Evolutionary conservation across 2,797 vertebrate species (phyloP), one percentile per base, ranked within the genome.

Genomic region (Smutsia gigantea): DNA sequence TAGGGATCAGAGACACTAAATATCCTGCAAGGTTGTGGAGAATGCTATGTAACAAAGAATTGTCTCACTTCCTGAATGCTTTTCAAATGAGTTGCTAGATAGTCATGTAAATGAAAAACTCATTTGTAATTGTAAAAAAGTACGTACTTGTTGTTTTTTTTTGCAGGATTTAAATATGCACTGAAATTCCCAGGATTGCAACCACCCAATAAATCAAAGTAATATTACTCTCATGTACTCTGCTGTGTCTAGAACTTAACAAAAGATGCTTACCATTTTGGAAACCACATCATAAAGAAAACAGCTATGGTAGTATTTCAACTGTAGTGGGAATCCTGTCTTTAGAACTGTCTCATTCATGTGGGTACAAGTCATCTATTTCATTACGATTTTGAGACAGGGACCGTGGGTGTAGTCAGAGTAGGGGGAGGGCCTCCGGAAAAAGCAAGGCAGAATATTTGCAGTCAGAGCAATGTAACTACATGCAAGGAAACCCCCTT

Each of bases 301-400:
- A 37, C 7, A 64, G 17, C 74, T 12, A 21, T 77, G 37, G 55
- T 14, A 57, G 51, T 53, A 63, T 71, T 92, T 69, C 46, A 92
- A 34, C 53, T 42, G 21, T 46, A 64, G 31, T 57, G 34, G 42
- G 6, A 57, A n/a, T 19, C 8, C 7, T 69, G 7, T 15, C 39
- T 75, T 86, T 89, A 59, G 42, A 93, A 61, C 8, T 59, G 7
- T 87, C 61, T 90, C 72, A 87, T 59, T 83, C 21, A 15, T 75
- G n/a, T 12, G 25, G 18, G 31, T 63, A 66, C n/a, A 81, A 75
- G 53, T 74, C 23, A 88, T 21, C 19, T 61, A 69, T 21, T 93
- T 68, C 34, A 78, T 72, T 88, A 89, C 59, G 49, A 88, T 39
- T 66, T 88, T n/a, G n/a, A n/a, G n/a, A n/a, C n/a, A n/a, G n/a